These are phyloP conservation scores for Oppia nitens DNA, from an alignment of 1,140 invertebrate species.

Conservation along the genomic window DNA sequence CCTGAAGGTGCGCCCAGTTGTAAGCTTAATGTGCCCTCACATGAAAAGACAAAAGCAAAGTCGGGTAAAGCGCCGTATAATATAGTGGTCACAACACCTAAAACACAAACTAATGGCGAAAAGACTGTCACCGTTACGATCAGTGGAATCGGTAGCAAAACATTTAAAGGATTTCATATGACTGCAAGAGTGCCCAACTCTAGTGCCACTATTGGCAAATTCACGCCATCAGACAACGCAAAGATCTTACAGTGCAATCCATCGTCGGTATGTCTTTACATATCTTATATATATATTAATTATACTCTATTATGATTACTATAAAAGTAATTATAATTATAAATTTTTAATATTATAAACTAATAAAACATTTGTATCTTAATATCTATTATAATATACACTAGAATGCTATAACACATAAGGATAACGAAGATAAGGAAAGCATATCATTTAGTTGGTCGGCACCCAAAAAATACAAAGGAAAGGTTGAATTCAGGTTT, in stretches of 20 bases:
- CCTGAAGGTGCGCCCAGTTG: constrained; percentile 8
- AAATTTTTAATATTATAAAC: background rate
- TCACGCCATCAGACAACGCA: background rate
- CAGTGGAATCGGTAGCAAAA: background rate
- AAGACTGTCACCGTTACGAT: constrained; percentile 3
- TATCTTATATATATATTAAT: background rate
- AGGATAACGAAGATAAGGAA: background rate
- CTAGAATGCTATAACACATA: constrained; percentile 10
- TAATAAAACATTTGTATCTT: background rate
- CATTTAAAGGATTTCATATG: constrained; percentile 9
- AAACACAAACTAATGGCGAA: background rate
- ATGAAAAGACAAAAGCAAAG: constrained; percentile 1
- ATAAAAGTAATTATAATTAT: background rate
- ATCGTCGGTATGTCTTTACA: background rate
- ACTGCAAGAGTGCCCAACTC: constrained; percentile 1
- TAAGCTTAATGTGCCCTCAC: background rate
- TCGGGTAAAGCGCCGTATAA: constrained; percentile 3
- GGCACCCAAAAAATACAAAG: constrained; percentile 5
- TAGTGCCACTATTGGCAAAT: constrained; percentile 6
- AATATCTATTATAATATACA: background rate
- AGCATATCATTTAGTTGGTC: constrained; percentile 5
- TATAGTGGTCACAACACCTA: background rate
- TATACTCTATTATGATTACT: background rate
- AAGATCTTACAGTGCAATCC: background rate
- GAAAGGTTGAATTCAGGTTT: constrained; percentile 11